Conservation (phyloP, 2,888 invertebrate species). For the Craniophora ligustri region DNA sequence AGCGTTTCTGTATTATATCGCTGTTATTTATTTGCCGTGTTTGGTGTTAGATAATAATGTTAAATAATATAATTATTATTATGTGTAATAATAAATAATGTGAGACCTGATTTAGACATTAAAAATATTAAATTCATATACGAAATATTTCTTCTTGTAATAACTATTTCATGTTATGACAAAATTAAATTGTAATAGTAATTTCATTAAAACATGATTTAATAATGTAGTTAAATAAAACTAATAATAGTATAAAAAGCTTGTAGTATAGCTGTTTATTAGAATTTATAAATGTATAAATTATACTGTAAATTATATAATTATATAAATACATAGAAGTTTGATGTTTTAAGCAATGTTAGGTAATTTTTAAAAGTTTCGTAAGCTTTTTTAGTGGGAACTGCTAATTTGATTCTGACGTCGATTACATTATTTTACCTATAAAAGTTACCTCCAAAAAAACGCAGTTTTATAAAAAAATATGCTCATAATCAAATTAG, state of each 20-base stretch:
- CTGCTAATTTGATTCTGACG: slow-evolving; percentile 62
- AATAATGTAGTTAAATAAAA: slow-evolving; percentile 42
- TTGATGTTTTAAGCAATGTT: slow-evolving; percentile 76
- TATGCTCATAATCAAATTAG: slow-evolving; percentile 31
- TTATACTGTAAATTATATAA: slow-evolving; percentile 56
- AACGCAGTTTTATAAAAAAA: not conserved
- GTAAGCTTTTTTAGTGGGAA: slow-evolving; percentile 65
- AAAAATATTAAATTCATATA: slow-evolving; percentile 50
- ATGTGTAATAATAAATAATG: slow-evolving; percentile 57
- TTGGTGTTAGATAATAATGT: slow-evolving; percentile 78
- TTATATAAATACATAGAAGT: slow-evolving; percentile 68
- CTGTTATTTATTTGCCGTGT: slow-evolving; percentile 80
- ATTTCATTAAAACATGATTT: slow-evolving; percentile 43
- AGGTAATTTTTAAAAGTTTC: slow-evolving; percentile 66
- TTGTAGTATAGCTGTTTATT: slow-evolving; percentile 66
- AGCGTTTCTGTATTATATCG: slow-evolving; percentile 76
- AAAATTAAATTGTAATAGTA: slow-evolving; percentile 44
- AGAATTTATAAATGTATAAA: slow-evolving; percentile 59
- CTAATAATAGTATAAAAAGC: slow-evolving; percentile 40
- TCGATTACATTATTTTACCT: not conserved
- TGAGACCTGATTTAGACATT: slow-evolving; percentile 75
- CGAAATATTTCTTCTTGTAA: slow-evolving; percentile 47
- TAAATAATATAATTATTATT: slow-evolving; percentile 49
- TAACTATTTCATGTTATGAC: slow-evolving; percentile 56
- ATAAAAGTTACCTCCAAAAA: not conserved